Conservation (phyloP, 2,113 vertebrate species). For the Thalassoma bifasciatum region DNA sequence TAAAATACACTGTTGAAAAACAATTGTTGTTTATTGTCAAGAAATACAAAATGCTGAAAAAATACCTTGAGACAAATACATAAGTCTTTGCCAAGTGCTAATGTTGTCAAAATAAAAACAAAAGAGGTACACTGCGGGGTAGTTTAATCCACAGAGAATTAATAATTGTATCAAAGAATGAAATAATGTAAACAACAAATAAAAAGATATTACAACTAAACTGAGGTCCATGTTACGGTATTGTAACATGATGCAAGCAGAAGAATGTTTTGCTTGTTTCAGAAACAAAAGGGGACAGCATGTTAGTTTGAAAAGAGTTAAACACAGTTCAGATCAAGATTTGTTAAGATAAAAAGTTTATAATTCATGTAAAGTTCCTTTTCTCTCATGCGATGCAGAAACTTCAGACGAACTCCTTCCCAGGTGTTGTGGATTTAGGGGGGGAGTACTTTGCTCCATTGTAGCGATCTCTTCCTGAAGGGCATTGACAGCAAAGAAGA, state of each 20-base stretch:
- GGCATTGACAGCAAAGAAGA: conserved; percentile 90
- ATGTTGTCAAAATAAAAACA: background rate
- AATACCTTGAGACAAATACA: conserved; percentile 3
- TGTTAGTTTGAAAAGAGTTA: conserved; percentile 44
- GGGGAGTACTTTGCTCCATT: conserved; percentile 87
- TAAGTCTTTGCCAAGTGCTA: background rate
- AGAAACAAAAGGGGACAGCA: conserved; percentile 22
- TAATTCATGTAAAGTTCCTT: background rate
- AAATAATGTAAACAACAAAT: too few species aligned
- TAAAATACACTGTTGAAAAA: conserved; percentile 4
- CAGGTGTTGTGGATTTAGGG: conserved; percentile 84
- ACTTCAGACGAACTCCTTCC: conserved; percentile 86
- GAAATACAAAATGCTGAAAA: background rate
- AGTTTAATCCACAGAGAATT: background rate
- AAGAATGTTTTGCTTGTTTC: background rate
- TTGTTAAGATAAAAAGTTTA: conserved; percentile 29
- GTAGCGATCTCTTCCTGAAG: conserved; percentile 80
- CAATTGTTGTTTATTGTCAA: conserved; percentile 31
- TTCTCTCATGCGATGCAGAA: background rate
- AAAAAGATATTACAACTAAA: background rate
- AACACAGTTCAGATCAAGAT: conserved; percentile 27
- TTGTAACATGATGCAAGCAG: conserved; percentile 14
- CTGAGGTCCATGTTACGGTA: background rate
- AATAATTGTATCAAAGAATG: background rate
- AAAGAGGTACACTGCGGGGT: background rate